Evolutionary conservation across 2,113 vertebrate genomes (phyloP), one percentile per base, ranked within the genome.

Genomic region (Chitala chitala): DNA sequence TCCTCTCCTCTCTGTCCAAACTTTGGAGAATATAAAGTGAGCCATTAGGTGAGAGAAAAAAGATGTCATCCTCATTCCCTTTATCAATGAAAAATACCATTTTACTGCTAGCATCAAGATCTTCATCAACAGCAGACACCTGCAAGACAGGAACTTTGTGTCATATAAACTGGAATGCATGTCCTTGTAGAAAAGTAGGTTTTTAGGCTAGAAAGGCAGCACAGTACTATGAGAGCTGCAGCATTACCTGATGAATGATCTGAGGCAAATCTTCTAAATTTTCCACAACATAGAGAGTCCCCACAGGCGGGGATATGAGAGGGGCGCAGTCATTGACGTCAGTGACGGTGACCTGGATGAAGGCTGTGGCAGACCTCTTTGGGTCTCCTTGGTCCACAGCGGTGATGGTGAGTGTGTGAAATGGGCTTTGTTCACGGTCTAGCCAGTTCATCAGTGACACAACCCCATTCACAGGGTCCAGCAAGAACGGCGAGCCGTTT

Each of bases 401-500:
- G 54, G 51, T 77, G 29, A 82, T 65, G 26, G 61, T 44, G 31
- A 85, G 61, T 20, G 53, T 72, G 61, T 80, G 74, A 22, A 68
- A 71, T 51, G 84, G 72, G 63, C 75, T 76, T 40, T 22, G 81
- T 71, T 92, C 89, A 76, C 82, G 81, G 77, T 92, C 85, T 42
- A 92, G 68, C 31, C 77, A 82, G 5, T 76, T 80, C 75, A 82
- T 87, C 26, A 90, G 75, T 17, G 78, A 80, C 5, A 92, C 38
- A 0, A 84, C 74, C 26, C 90, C 90, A 64, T 81, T 83, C 33
- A 89, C 79, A 2, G 73, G 2, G 36, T 92, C 90, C 53, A 89
- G 71, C 44, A 76, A 71, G 74, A 92, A 91, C 1, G 83, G 59
- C 7, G 59, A 81, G 70, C 79, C 71, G 22, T 74, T 77, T 26